Conservation (phyloP, 1,140 invertebrate species). For the Bombus vancouverensis region DNA sequence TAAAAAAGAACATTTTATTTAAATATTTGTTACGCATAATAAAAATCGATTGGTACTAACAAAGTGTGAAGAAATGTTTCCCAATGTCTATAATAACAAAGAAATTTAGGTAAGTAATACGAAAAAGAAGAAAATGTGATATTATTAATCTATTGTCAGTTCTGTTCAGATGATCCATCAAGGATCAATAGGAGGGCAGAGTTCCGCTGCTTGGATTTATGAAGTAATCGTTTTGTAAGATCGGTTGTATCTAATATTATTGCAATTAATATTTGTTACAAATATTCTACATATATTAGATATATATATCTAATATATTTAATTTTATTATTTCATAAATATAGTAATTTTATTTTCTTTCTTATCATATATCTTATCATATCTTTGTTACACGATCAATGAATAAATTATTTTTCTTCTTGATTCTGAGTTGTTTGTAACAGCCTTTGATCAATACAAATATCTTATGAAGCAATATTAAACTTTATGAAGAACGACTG, state of each 20-base stretch:
- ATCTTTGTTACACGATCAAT: not conserved
- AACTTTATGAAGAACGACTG: slow-evolving; percentile 37
- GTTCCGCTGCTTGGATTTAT: not conserved
- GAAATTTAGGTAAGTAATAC: slow-evolving; percentile 22
- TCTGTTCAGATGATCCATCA: slow-evolving; percentile 5
- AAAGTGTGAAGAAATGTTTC: not conserved
- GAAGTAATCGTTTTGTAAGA: slow-evolving; percentile 12
- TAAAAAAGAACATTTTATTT: not conserved
- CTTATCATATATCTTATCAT: not conserved
- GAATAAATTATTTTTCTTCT: slow-evolving; percentile 27
- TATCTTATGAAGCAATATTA: not conserved
- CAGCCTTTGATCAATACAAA: not conserved
- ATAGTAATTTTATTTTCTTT: not conserved
- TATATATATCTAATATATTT: not conserved
- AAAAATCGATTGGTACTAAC: not conserved
- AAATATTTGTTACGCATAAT: not conserved
- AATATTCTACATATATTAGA: not conserved
- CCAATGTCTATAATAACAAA: not conserved
- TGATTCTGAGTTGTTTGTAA: not conserved
- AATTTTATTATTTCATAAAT: not conserved
- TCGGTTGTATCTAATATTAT: not conserved
- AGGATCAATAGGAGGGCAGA: slow-evolving; percentile 9
- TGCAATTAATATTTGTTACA: slow-evolving; percentile 4
- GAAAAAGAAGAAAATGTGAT: not conserved
- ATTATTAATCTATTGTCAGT: slow-evolving; percentile 40